Evolutionary conservation across 1,140 invertebrate genomes (phyloP).

Genomic region (Contarinia nasturtii): DNA sequence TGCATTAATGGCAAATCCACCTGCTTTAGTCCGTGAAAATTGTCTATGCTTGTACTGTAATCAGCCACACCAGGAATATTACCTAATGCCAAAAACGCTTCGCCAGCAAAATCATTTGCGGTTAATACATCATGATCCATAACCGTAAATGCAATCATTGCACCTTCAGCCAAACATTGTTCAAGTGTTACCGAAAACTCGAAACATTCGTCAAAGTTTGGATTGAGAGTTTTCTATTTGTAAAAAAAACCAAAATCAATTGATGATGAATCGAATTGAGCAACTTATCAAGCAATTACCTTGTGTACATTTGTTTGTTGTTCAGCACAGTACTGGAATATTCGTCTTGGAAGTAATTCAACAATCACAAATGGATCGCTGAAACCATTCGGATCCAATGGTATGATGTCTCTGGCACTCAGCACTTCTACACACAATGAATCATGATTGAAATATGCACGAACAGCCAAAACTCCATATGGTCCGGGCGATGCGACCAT

Average conservation of each 20-base stretch:
- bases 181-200: constrained; percentile 78
- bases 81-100: constrained; percentile 60
- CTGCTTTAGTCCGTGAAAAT: constrained; percentile 59
- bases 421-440: constrained; percentile 76
- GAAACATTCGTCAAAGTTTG: constrained; percentile 90
- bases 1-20: constrained; percentile 77
- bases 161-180: constrained; percentile 53
- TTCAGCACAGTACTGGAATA: constrained; percentile 65
- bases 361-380: constrained; percentile 92
- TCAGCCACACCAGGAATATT: constrained; percentile 52
- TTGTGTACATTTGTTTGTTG: constrained; percentile 88
- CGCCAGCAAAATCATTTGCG: constrained; percentile 89
- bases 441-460: constrained; percentile 75
- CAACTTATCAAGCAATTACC: too few species aligned
- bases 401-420: constrained; percentile 76
- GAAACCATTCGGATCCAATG: constrained; percentile 82
- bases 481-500: constrained; percentile 29
- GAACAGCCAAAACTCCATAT: constrained; percentile 36
- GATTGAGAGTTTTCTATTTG: constrained; percentile 80
- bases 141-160: constrained; percentile 79
- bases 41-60: constrained; percentile 40
- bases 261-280: too few species aligned
- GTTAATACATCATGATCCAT: constrained; percentile 95
- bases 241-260: too few species aligned
- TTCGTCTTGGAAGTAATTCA: constrained; percentile 66